Percentiles rank a stretch among this genome's conserved stretches.
phyloP scores from a whole-genome alignment of 37 sponge, comb jelly and placozoan species.

The Beroe forskalii region DNA sequence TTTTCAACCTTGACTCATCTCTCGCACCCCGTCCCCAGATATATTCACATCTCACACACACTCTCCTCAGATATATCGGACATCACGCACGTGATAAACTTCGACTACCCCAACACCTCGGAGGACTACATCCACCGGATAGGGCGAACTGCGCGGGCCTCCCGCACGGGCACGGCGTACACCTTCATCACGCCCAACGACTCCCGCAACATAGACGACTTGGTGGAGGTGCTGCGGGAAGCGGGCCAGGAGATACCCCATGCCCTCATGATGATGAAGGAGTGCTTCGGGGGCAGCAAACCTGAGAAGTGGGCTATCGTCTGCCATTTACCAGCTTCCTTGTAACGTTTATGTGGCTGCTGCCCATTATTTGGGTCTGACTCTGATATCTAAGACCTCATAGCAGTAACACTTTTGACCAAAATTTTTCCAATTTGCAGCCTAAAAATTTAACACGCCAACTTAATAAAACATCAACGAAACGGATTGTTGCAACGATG shows the following conservation, averaged over 20 bases:
- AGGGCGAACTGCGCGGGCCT: slow-evolving; percentile 92
- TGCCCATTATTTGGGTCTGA: background rate
- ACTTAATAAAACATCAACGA: no score
- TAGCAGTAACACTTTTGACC: no score
- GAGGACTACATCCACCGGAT: slow-evolving; percentile 99
- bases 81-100: slow-evolving; percentile 94
- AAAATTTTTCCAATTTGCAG: no score
- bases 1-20: no score
- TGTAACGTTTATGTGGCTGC: background rate
- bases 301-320: background rate
- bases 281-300: slow-evolving; percentile 60
- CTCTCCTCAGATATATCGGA: slow-evolving; percentile 88
- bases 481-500: no score
- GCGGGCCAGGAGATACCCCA: slow-evolving; percentile 77
- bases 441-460: no score
- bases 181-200: slow-evolving; percentile 86
- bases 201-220: slow-evolving; percentile 80
- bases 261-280: slow-evolving; percentile 59
- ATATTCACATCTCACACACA: no score
- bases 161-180: slow-evolving; percentile 92
- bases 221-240: slow-evolving; percentile 85
- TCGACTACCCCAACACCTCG: slow-evolving; percentile 90
- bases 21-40: no score
- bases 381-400: no score
- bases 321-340: background rate